Evolutionary conservation across 2,888 invertebrate genomes (phyloP).

Genomic region (Acrocyrtus sp.): DNA sequence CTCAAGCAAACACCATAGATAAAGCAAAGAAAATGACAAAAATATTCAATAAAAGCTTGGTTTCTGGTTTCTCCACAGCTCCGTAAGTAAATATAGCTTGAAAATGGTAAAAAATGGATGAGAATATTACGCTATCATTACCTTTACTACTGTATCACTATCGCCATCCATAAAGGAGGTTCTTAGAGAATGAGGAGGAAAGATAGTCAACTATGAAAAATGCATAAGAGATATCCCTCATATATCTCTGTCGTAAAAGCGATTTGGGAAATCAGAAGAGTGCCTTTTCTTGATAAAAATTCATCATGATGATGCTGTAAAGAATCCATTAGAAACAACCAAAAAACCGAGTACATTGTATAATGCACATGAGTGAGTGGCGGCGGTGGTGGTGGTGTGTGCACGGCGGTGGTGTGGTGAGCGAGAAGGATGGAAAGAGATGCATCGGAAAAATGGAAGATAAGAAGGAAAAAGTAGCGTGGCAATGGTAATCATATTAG

Average conservation of each 20-base stretch:
- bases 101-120: too few relatives aligned
- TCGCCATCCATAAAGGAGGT: too few relatives aligned
- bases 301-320: slow-evolving; percentile 49
- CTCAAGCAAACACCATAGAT: slow-evolving; percentile 46
- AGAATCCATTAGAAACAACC: slow-evolving; percentile 46
- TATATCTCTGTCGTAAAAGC: slow-evolving; percentile 51
- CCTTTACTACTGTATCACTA: too few relatives aligned
- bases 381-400: too few relatives aligned
- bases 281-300: slow-evolving; percentile 48
- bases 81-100: too few relatives aligned
- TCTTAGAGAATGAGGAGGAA: not conserved
- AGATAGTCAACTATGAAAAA: slow-evolving; percentile 47
- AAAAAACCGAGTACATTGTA: slow-evolving; percentile 15
- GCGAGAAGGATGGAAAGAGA: too few relatives aligned
- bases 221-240: slow-evolving; percentile 48
- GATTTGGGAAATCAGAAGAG: slow-evolving; percentile 50
- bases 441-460: slow-evolving; percentile 40
- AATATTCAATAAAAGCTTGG: slow-evolving; percentile 49
- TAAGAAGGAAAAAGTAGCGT: slow-evolving; percentile 18
- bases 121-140: too few relatives aligned
- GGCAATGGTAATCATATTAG: too few relatives aligned
- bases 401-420: too few relatives aligned
- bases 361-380: slow-evolving; percentile 20
- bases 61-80: too few relatives aligned
- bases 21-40: slow-evolving; percentile 45